These are phyloP conservation scores for Marronus borbonicus DNA, from an alignment of 2,888 invertebrate genomes.

Conservation along the genomic window DNA sequence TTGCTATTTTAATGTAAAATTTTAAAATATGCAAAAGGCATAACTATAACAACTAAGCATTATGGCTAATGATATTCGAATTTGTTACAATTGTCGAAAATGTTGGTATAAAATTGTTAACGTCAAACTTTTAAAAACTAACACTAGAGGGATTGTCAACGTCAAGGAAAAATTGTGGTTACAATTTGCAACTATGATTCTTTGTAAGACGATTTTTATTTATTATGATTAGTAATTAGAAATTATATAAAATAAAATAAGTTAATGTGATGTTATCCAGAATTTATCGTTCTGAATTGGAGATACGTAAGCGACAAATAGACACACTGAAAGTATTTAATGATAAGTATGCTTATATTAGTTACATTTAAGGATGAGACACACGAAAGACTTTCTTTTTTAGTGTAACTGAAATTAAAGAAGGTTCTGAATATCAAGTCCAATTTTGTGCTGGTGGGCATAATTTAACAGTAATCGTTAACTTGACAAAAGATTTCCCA, in stretches of 20 bases:
- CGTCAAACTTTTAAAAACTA: too few relatives aligned
- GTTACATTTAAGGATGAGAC: constrained; percentile 17
- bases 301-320: constrained; percentile 81
- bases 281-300: constrained; percentile 74
- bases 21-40: too few relatives aligned
- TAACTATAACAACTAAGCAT: too few relatives aligned
- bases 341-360: constrained; percentile 76
- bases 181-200: not conserved
- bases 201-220: not conserved
- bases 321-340: constrained; percentile 88
- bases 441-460: constrained; percentile 79
- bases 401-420: constrained; percentile 81
- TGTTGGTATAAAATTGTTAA: too few relatives aligned
- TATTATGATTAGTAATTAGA: constrained; percentile 6
- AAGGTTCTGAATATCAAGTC: constrained; percentile 82
- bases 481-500: constrained; percentile 81
- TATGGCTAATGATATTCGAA: too few relatives aligned
- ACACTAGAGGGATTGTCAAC: constrained; percentile 10
- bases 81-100: too few relatives aligned
- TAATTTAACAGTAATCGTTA: constrained; percentile 78
- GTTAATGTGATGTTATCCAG: constrained; percentile 72
- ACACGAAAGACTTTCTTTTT: constrained; percentile 53
- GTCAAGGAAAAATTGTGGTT: not conserved
- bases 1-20: too few relatives aligned
- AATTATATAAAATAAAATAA: constrained; percentile 22